Percentiles rank a stretch among this genome's conserved stretches.
Evolutionary conservation across 1,140 invertebrate genomes (phyloP).

Genomic region (Choristoneura fumiferana): DNA sequence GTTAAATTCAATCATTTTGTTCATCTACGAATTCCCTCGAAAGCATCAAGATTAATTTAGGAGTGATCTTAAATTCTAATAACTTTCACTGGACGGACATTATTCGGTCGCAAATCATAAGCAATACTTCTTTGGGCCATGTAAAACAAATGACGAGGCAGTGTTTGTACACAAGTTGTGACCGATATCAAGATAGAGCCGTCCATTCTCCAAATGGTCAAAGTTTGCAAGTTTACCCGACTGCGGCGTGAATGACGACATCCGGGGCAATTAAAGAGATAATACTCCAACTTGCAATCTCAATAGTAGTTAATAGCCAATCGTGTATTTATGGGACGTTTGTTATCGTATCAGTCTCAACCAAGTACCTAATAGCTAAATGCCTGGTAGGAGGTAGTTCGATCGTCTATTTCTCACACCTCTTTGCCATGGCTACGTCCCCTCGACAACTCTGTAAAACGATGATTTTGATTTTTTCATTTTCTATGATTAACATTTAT

Average conservation of each 20-base stretch:
- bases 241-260: slow-evolving; percentile 26
- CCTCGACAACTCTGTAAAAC: no score
- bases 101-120: no score
- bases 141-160: neutral
- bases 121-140: neutral
- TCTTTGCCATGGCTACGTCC: no score
- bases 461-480: no score
- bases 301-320: slow-evolving; percentile 26
- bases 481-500: no score
- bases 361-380: slow-evolving; percentile 12
- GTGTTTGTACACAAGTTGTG: neutral
- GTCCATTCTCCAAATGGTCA: slow-evolving; percentile 27
- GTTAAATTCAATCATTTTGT: no score
- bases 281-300: slow-evolving; percentile 31
- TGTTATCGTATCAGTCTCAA: neutral
- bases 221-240: slow-evolving; percentile 30
- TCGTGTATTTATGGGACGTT: slow-evolving; percentile 24
- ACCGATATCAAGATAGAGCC: slow-evolving; percentile 2
- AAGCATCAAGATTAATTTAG: no score
- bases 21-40: no score
- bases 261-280: slow-evolving; percentile 36
- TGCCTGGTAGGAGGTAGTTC: no score
- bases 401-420: no score
- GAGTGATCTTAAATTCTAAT: no score
- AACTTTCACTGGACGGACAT: no score